Conservation (phyloP, 2,113 vertebrate species). For the Macrotus californicus region DNA sequence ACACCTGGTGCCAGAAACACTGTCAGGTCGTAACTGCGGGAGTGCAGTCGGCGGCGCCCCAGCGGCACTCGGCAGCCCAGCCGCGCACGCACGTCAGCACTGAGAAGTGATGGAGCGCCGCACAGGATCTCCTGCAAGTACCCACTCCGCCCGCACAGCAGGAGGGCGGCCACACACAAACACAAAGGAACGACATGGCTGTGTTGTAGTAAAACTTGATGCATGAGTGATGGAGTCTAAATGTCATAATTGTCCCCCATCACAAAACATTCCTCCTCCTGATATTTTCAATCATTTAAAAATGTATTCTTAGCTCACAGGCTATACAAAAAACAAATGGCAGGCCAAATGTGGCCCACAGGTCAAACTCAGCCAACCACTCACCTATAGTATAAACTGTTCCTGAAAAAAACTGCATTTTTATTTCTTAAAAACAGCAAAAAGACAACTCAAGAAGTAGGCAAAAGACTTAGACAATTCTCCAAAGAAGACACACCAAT, state of each 20-base stretch:
- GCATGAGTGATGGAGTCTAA: background rate
- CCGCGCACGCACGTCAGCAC: background rate
- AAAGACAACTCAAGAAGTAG: background rate
- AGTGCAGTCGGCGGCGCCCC: background rate
- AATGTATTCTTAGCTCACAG: background rate
- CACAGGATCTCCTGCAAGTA: background rate
- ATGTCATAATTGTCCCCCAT: background rate
- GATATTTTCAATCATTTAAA: background rate
- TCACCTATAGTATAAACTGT: background rate
- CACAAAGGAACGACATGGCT: background rate
- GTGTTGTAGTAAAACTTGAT: background rate
- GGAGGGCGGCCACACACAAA: background rate
- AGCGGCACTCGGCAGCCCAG: background rate
- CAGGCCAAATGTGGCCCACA: background rate
- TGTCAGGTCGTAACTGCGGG: background rate
- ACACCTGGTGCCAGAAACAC: background rate
- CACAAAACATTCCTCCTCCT: background rate
- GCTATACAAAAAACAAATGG: background rate
- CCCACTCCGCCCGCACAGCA: background rate
- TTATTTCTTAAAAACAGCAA: conserved; percentile 9
- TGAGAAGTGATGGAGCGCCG: background rate
- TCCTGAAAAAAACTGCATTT: background rate
- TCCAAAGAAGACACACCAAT: background rate
- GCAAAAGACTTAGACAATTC: background rate
- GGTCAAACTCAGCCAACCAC: background rate